These are phyloP conservation scores for Dicyrtoma fusca DNA, from an alignment of 2,888 invertebrate genomes.

Conservation along the genomic window DNA sequence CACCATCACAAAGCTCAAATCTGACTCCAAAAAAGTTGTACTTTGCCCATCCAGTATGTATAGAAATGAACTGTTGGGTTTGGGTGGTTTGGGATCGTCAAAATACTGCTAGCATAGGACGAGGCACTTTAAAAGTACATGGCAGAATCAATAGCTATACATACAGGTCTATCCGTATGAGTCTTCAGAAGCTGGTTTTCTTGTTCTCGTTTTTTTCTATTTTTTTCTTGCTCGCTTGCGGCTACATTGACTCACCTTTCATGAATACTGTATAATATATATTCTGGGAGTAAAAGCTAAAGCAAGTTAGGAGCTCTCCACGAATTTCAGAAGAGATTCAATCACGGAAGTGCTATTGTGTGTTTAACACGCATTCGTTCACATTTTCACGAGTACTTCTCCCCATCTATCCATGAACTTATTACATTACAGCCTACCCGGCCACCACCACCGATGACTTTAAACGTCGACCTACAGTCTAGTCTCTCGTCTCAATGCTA, in stretches of 20 bases:
- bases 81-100: too few relatives aligned
- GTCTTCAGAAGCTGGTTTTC: conserved; percentile 4
- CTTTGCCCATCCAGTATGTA: background rate
- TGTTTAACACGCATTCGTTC: conserved; percentile 26
- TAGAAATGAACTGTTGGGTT: background rate
- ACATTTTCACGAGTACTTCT: background rate
- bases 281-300: background rate
- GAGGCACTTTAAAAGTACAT: too few relatives aligned
- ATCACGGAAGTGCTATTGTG: conserved; percentile 49
- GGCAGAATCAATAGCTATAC: too few relatives aligned
- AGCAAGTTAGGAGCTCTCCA: background rate
- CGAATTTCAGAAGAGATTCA: conserved; percentile 37
- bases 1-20: too few relatives aligned
- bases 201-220: background rate
- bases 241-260: background rate
- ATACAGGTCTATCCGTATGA: too few relatives aligned
- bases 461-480: too few relatives aligned
- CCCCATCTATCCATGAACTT: conserved; percentile 8
- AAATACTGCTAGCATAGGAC: too few relatives aligned
- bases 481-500: too few relatives aligned
- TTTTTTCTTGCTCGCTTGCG: background rate
- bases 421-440: conserved; percentile 3
- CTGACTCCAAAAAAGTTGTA: too few relatives aligned
- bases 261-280: background rate
- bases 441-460: too few relatives aligned